These are phyloP conservation scores for Ephydatia muelleri DNA, from an alignment of 37 sponge, comb jelly and placozoan genomes.

Conservation along the genomic window DNA sequence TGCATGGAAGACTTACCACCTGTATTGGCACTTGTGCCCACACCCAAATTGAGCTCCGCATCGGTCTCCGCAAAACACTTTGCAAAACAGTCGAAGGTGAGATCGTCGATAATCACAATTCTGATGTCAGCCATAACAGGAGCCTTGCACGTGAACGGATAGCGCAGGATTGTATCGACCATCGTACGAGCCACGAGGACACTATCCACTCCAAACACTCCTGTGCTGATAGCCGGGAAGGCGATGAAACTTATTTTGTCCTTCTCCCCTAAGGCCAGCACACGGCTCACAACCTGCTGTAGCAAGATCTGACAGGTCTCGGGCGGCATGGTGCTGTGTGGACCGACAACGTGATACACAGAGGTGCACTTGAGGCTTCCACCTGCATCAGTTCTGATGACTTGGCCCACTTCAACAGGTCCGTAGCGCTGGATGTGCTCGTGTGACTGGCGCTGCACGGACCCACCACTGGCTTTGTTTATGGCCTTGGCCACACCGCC, in stretches of 20 bases:
- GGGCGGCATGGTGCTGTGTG: background rate
- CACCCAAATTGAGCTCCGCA: background rate
- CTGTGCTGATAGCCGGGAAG: conserved; percentile 75
- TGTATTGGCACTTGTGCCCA: background rate
- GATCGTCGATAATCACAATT: conserved; percentile 70
- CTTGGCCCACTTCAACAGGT: conserved; percentile 44
- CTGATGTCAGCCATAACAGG: conserved; percentile 58
- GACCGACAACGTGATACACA: conserved; percentile 77
- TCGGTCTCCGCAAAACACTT: background rate
- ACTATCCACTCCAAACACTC: conserved; percentile 65
- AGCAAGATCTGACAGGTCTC: conserved; percentile 25
- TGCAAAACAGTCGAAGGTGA: conserved; percentile 34
- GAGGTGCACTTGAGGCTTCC: conserved; percentile 47
- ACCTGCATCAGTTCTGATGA: conserved; percentile 61
- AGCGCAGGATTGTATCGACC: conserved; percentile 35
- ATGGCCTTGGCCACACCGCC: conserved; percentile 80
- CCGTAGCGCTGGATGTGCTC: background rate
- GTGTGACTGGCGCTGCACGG: conserved; percentile 36
- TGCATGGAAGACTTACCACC: background rate
- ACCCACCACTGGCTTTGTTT: conserved; percentile 50
- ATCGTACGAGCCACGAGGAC: conserved; percentile 30
- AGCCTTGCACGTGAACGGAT: conserved; percentile 13
- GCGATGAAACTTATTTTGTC: conserved; percentile 41
- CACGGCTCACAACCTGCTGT: conserved; percentile 18
- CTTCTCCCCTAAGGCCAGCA: conserved; percentile 32